These are phyloP conservation scores for Theocolax elegans DNA, from an alignment of 1,140 invertebrate genomes.

Conservation along the genomic window DNA sequence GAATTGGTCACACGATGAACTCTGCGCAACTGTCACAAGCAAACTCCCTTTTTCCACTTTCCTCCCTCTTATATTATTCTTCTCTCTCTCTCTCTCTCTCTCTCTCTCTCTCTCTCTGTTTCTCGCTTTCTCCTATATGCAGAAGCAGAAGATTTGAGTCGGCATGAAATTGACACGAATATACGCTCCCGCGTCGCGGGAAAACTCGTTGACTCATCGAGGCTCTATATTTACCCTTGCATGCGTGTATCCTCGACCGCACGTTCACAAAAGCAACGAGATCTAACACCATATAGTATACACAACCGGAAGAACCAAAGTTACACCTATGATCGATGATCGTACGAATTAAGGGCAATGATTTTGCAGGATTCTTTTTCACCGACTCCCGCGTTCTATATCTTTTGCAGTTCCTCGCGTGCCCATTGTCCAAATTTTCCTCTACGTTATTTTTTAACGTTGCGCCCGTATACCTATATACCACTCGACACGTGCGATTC, in stretches of 20 bases:
- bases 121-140: too few species aligned
- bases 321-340: conserved; percentile 47
- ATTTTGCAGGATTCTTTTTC: conserved; percentile 47
- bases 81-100: too few species aligned
- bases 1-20: conserved; percentile 14
- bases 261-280: background rate
- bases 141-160: too few species aligned
- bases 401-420: background rate
- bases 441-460: background rate
- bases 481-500: conserved; percentile 41
- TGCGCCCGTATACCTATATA: conserved; percentile 29
- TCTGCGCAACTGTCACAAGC: background rate
- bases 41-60: conserved; percentile 3
- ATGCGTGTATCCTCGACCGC: background rate
- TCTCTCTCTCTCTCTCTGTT: too few species aligned
- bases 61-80: too few species aligned
- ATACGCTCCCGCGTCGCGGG: too few species aligned
- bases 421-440: background rate
- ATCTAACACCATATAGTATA: background rate
- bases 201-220: conserved; percentile 28
- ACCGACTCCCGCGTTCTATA: background rate
- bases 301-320: background rate
- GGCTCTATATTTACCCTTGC: conserved; percentile 15
- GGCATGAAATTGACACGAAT: too few species aligned
- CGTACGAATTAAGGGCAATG: conserved; percentile 51